Evolutionary conservation across 2,888 invertebrate genomes (phyloP), one percentile per base, ranked within the genome.

Genomic region (Lithophane socia): DNA sequence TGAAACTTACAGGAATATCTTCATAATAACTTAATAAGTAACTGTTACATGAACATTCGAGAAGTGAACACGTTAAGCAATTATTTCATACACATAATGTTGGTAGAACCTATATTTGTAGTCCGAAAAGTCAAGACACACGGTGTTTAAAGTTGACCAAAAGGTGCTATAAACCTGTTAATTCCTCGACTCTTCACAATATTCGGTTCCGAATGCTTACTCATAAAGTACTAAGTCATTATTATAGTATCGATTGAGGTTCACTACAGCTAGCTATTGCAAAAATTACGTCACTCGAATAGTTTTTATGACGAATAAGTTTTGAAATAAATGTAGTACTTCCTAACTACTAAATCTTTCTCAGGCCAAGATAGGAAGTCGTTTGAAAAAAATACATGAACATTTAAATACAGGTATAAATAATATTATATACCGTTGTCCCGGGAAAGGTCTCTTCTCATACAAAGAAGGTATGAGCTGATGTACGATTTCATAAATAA

Each of bases 271-370:
- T 12, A 47, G 18, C 12, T 49, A 8, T 49, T 61, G 78, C 37
- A 61, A 77, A 77, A 9, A 52, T 56, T 60, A 79, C 79, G 54
- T 61, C 61, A 64, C 37, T 49, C 5, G 10, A 29, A 42, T 42
- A 54, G n/a, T 64, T 21, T 24, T 12, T 52, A 52, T 75, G 54
- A 60, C 77, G 52, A 66, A 66, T 66, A 16, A 29, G 49, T 76
- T 76, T 42, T 76, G 44, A 77, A 65, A 52, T 65, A 76, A 75
- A 44, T 42, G 18, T 8, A 12, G 12, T 66, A 21, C 47, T 44
- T 44, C 9, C 9, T 44, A 44, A 44, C n/a, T 44, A 24, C 9
- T n/a, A 24, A 65, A 65, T 65, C 1, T 16, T 65, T 65, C 16
- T 24, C 44, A 64, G 16, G 44, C n/a, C 24, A 5, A 18, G 24